phyloP scores from a whole-genome alignment of 2,888 invertebrate genomes.

The Cryptocephalus moraei region DNA sequence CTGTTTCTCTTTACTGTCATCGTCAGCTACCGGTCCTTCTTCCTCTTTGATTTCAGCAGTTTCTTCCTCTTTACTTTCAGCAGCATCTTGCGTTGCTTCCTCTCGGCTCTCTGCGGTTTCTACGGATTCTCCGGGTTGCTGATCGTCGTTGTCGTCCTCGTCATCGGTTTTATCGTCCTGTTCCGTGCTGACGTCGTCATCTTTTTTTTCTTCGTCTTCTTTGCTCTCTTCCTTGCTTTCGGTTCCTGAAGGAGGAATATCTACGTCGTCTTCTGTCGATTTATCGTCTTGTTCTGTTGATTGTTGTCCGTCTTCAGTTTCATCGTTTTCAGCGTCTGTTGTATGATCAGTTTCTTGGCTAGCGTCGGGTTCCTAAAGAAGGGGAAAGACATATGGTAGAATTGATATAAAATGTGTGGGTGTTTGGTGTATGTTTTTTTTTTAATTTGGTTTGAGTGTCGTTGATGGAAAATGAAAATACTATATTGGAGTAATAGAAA shows the following conservation, averaged over 20 bases:
- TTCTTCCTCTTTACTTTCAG: conserved; percentile 20
- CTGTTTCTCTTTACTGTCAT: conserved; percentile 8
- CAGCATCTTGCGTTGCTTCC: conserved; percentile 21
- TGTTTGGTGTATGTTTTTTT: too few relatives aligned
- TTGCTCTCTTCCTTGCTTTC: neutral
- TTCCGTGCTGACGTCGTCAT: conserved; percentile 3
- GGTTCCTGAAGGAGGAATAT: neutral
- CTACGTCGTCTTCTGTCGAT: conserved; percentile 13
- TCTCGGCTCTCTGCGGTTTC: conserved; percentile 13
- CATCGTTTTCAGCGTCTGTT: conserved; percentile 21
- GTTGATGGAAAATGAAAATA: too few relatives aligned
- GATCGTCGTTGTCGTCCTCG: conserved; percentile 11
- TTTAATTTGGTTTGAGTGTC: too few relatives aligned
- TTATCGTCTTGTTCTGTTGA: conserved; percentile 10
- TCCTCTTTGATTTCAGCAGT: conserved; percentile 12
- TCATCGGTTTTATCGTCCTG: conserved; percentile 9
- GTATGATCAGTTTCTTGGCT: conserved; percentile 19
- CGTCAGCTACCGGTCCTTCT: conserved; percentile 17
- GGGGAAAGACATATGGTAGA: conserved; percentile 9
- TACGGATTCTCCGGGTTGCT: conserved; percentile 14
- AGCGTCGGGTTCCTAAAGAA: conserved; percentile 31
- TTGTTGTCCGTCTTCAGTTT: conserved; percentile 5
- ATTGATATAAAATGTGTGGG: neutral
- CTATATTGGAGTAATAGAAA: too few relatives aligned
- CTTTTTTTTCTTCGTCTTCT: conserved; percentile 18